Evolutionary conservation across 2,797 vertebrate species (phyloP), one percentile per base, ranked within the genome.

Genomic region (Molothrus aeneus): DNA sequence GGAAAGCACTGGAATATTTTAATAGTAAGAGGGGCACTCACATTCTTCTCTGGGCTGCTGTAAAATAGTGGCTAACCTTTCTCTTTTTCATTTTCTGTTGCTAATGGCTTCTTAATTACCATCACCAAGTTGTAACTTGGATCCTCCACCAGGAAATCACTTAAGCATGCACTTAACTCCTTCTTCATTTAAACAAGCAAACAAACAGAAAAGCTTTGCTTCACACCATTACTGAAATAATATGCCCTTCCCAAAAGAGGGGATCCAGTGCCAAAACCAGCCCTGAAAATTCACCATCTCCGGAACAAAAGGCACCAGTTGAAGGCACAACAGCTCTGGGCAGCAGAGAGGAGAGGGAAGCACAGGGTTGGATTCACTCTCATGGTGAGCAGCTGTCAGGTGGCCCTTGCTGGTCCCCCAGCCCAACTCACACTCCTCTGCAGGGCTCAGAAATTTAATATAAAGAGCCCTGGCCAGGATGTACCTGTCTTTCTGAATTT

Each of bases 1-100:
- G 64, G 65, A 89, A 86, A 21, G 51, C 26, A 66, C 32, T 60
- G 66, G 89, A 81, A 94, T 92, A 88, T 77, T 94, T 96, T 56
- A 80, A 60, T 20, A 74, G 42, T 18, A 80, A 74, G 59, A 94
- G 20, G 15, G 29, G 21, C 43, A 48, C 61, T 95, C 65, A 45
- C 31, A 53, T 74, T 82, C 18, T 80, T 80, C 64, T 89, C 34
- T 47, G 31, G 56, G 59, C 38, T 90, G 29, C 20, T 60, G 47
- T 31, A 28, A 90, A 92, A 82, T 22, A 34, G 2, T 8, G 43
- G 25, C 17, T 82, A 65, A 31, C 5, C 8, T 87, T 80, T n/a
- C 20, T 32, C 26, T 18, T 40, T 31, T 40, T 61, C 50, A 38
- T 43, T 36, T 69, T 45, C 47, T 66, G 36, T 79, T 51, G 32